Evolutionary conservation across 2,797 vertebrate genomes (phyloP), one percentile per base, ranked within the genome.

Genomic region (Ceyx erithaca): DNA sequence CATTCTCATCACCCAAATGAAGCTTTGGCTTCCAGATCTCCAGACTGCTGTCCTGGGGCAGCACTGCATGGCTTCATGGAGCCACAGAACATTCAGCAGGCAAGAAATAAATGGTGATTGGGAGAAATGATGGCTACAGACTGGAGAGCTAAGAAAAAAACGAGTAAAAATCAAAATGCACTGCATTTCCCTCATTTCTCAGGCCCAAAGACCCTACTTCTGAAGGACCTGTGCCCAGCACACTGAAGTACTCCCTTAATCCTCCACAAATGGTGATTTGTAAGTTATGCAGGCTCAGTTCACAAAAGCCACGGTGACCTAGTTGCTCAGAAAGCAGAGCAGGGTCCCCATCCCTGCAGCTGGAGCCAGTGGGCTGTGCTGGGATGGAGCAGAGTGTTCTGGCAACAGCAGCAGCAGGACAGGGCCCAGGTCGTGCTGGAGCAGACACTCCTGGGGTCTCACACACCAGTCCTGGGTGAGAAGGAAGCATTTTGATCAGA

Each of bases 231-330:
- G 26, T 37, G 18, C 31, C 54, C 58, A 81, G 78, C 25, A 55
- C 25, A 57, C 0, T 37, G 68, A 58, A 87, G n/a, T 35, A 67
- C 14, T 51, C 58, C 28, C 43, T 82, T 75, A 84, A 69, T 78
- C 66, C 54, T 51, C 58, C 19, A 20, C 28, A 72, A 85, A 89
- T 31, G 1, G 25, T 54, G 31, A 91, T 68, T 71, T 31, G 41
- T 48, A 62, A 80, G 55, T 84, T 86, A 86, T 48, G 51, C 83
- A 69, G 70, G 26, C 51, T 81, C 43, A 59, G 35, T 58, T 84
- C 63, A 90, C 51, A 43, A 59, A 80, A 92, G 46, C 28, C 59
- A 17, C 19, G 75, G 28, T 71, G 63, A 85, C 69, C 80, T 72
- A 25, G 18, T 79, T 59, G 54, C 16, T 75, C 12, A 33, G 43